Evolutionary conservation across 2,113 vertebrate genomes (phyloP), one percentile per base, ranked within the genome.

Genomic region (Scytalopus superciliaris): DNA sequence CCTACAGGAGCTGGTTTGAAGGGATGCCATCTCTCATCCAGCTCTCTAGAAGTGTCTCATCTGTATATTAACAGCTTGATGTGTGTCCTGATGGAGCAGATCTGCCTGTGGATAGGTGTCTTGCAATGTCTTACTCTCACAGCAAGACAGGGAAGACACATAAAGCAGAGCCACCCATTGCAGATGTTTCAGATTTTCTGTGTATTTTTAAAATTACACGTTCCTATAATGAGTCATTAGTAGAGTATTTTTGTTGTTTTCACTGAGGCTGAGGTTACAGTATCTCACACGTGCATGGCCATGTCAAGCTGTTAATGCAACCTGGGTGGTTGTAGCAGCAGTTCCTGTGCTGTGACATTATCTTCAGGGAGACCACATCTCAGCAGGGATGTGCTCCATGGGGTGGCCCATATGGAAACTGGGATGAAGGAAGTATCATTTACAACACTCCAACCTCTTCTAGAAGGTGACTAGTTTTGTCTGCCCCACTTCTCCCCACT

Each of bases 141-240:
- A 69, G 12, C 9, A 35, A 40, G 74, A 63, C 49, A 45, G 55
- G 23, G 19, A 60, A 37, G 49, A 40, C 5, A 9, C 6, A 3
- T 19, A 35, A 14, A 66, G 63, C 45, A 45, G 35, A 69, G 37
- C 18, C 0, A 0, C 18, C 3, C 1, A 22, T 2, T 9, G 30
- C 1, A 77, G 52, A 39, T 0, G 0, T 25, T 79, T 45, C 55
- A 39, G 22, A 13, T 67, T 75, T 78, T 72, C 39, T 72, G 28
- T 33, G 31, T 62, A 19, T 84, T 91, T 87, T 68, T 3, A 59
- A 49, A 72, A 59, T 10, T 2, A 33, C 56, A 42, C 4, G 1
- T 50, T 87, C 47, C 13, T 57, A 21, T 10, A 44, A 50, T 19
- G 30, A 93, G 56, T 87, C 33, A 44, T 3, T 25, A 63, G 55